Evolutionary conservation across 1,140 invertebrate genomes (phyloP), one percentile per base, ranked within the genome.

Genomic region (Pararge aegeria): DNA sequence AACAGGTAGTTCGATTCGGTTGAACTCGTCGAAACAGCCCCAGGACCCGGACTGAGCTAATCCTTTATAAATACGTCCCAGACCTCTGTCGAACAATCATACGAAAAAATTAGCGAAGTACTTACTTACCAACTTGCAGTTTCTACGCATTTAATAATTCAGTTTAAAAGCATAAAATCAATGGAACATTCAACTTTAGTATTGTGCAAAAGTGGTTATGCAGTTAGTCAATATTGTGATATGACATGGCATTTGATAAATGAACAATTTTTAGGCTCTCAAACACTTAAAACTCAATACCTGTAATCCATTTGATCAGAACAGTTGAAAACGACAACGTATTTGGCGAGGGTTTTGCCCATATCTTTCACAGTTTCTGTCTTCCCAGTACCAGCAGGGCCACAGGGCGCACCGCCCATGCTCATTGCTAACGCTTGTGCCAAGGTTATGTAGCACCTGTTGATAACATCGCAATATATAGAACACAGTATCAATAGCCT

Each of bases 291-390:
- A 12, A 34, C 7, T 12, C 18, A 40, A 34, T 94, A 96, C 92
- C 97, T 93, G 83, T 98, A 99, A 90, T 99, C 98, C 98, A 99
- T 99, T 92, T 99, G 97, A 92, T 99, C 98, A 2, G 97, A 98
- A 78, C 98, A 99, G 90, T 99, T 99, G 88, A 99, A 99, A 0
- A 99, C 97, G 0, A 99, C 97, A 1, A 99, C 97, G 82, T 98
- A 99, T 90, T 99, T 99, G 13, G 97, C 98, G 5, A 99, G 89
- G 15, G 97, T 98, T 88, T 98, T 97, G 1, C 97, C 98, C 98
- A 99, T 99, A 75, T 99, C 98, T 90, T 99, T 99, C 0, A 96
- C 95, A 0, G 98, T 99, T 90, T 99, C 98, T 0, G 98, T 99
- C 90, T 99, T 99, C 0, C 97, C 97, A 0, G 97, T 99, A 13